Percentiles rank a stretch among this genome's conserved stretches.
Conservation (phyloP, 2,888 invertebrate species). For the Pristionchus arcanus region DNA sequence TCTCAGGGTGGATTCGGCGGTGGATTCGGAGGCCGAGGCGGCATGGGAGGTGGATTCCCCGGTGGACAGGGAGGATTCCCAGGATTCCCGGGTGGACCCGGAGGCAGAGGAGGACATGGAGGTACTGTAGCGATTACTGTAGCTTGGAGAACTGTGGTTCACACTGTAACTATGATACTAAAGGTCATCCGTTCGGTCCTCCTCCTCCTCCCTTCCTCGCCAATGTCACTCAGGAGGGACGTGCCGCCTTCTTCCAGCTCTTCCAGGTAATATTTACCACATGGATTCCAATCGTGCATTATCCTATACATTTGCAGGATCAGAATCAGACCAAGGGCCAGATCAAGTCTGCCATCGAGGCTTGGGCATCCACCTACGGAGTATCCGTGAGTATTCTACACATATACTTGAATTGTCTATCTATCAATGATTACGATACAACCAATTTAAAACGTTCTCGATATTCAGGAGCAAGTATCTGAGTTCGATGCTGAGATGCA, state of each 20-base stretch:
- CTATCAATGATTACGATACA: background rate
- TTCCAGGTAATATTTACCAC: background rate
- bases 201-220: conserved; percentile 40
- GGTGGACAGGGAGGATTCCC: background rate
- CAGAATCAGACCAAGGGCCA: conserved; percentile 36
- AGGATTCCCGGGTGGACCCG: background rate
- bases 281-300: background rate
- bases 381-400: conserved; percentile 1
- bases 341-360: conserved; percentile 25
- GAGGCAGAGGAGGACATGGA: conserved; percentile 42
- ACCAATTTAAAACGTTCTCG: background rate
- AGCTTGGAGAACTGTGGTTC: too few species aligned
- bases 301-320: background rate
- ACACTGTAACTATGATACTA: background rate
- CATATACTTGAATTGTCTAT: background rate
- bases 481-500: conserved; percentile 36
- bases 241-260: conserved; percentile 2
- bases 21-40: too few species aligned
- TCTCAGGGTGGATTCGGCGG: background rate
- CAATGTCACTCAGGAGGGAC: conserved; percentile 23
- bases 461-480: background rate
- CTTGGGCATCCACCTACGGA: background rate
- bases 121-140: background rate
- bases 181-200: background rate
- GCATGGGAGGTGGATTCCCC: background rate